Evolutionary conservation across 1,140 invertebrate genomes (phyloP).

Genomic region (Zaprionus tsacasi): DNA sequence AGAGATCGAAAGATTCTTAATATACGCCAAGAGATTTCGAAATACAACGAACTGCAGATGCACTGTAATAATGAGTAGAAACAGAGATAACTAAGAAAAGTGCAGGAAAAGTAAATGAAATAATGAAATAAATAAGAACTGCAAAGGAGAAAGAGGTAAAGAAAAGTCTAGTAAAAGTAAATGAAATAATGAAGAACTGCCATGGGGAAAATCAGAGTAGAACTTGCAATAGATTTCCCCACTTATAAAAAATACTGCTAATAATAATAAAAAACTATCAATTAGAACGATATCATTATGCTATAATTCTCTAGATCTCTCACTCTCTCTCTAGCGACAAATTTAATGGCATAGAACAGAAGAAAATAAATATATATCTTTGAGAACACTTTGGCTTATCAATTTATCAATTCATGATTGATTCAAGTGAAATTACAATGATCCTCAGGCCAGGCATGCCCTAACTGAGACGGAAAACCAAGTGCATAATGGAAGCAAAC

Average conservation of each 20-base stretch:
- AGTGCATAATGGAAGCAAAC: constrained; percentile 17
- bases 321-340: not conserved
- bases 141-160: too few species aligned
- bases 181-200: too few species aligned
- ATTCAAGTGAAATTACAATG: not conserved
- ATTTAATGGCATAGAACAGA: not conserved
- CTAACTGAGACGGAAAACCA: constrained; percentile 11
- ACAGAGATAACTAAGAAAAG: too few species aligned
- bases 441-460: not conserved
- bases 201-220: too few species aligned
- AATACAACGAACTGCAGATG: not conserved
- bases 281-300: too few species aligned
- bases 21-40: not conserved
- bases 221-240: too few species aligned
- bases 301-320: too few species aligned
- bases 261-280: too few species aligned
- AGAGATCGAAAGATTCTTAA: constrained; percentile 7
- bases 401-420: not conserved
- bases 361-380: not conserved
- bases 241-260: too few species aligned
- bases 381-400: not conserved
- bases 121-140: too few species aligned
- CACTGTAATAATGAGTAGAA: not conserved
- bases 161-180: too few species aligned
- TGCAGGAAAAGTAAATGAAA: too few species aligned